Base-by-base conservation (phyloP, 2,888 invertebrate species). In the Cremastinae sp. region DNA sequence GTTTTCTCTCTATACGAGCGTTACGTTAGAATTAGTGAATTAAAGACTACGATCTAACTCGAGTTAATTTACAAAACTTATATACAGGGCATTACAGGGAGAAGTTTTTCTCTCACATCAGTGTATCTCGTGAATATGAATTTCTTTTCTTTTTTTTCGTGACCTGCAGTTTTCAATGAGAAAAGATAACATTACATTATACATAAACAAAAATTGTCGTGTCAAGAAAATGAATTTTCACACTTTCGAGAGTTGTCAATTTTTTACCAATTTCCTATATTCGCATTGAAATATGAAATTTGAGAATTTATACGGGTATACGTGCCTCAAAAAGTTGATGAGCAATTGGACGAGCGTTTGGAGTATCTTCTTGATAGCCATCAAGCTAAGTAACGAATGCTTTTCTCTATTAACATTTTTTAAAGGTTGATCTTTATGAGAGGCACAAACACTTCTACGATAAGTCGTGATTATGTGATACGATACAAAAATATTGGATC, bases 61-160 rank as follows among this genome's bases (percentile, higher is more conserved):
- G 66, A 79, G 78, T 84, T 85, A 84, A 85, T 87, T 86, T 87
- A 87, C 86, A 87, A 84, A 85, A 83, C 80, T 83, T 85, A 86
- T 87, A 82, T 86, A 86, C 84, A 87, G 56, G 64, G 64, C 16
- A 74, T 78, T 41, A 41, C 12, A 10, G 35, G 35, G 47, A 20
- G 39, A 16, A 4, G 18, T 37, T 41, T 20, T 22, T 8, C 10
- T 37, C 56, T 69, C 59, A 64, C 41, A 28, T 61, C 58, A 39
- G 35, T 55, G 51, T 72, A 61, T 51, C 64, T 47, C 61, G 51
- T 66, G 55, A 65, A n/a, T n/a, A n/a, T n/a, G n/a, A n/a, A n/a
- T n/a, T n/a, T n/a, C n/a, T n/a, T n/a, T n/a, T n/a, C n/a, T 65
- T 68, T 41, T 58, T 64, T 45, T 43, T 59, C 41, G 78, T 82